Base-by-base conservation (phyloP, 2,113 vertebrate species). In the Ailurus styani region DNA sequence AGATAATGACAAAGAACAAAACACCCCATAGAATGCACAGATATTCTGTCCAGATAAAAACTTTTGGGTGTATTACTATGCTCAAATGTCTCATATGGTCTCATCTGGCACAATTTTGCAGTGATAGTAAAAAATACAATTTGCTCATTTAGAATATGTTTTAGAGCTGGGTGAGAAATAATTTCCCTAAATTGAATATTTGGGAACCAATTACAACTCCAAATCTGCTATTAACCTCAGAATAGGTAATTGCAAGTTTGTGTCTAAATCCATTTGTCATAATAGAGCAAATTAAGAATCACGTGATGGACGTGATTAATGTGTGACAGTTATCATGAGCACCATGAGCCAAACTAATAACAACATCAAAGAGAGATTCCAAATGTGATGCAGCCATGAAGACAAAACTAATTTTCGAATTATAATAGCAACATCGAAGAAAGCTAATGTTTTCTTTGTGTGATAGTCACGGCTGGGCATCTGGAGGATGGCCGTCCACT, bases 131-230 rank as follows among this genome's bases (percentile, higher is more conserved):
- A 97, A 98, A 98, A 97, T 88, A 96, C 70, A 98, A 98, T 96
- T 97, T 96, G 87, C 68, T 95, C 87, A 97, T 88, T 98, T 98
- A 94, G 81, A 97, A 92, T 77, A 96, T 91, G 92, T 97, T 98
- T 97, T 97, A 97, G 96, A 97, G 77, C 81, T 34, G 94, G 93
- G 87, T 95, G 90, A 98, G 64, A 98, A 97, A 97, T 97, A 98
- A 97, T 96, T 97, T 96, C 84, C 90, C 70, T 97, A 98, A 97
- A 98, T 96, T 98, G 90, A 98, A 97, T 98, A 98, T 98, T 62
- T 98, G 94, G 97, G 87, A 98, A 97, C 90, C 77, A 97, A 97
- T 97, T 98, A 98, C 79, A 97, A 96, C 90, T 78, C 90, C 73
- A 96, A 96, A 93, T 97, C 96, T 91, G 87, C 92, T 97, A 98